Evolutionary conservation across 2,113 vertebrate genomes (phyloP).

Genomic region (Phoenicopterus ruber): DNA sequence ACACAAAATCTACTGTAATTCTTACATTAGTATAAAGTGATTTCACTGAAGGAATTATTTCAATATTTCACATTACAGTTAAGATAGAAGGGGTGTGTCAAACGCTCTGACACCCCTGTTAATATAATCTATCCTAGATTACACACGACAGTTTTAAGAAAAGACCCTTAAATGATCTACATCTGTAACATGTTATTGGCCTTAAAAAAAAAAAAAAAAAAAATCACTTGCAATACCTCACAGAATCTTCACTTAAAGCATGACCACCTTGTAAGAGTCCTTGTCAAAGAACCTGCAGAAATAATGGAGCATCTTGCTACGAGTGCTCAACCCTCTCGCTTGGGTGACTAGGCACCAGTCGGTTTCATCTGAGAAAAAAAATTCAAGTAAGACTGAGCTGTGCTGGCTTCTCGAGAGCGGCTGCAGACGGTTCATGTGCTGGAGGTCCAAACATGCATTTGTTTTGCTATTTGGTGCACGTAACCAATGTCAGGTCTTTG

Average conservation of each 20-base stretch:
- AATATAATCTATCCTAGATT: conserved; percentile 58
- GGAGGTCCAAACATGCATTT: conserved; percentile 85
- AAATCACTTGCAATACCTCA: conserved; percentile 54
- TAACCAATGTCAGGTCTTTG: conserved; percentile 82
- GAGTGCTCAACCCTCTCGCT: conserved; percentile 37
- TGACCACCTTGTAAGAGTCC: conserved; percentile 49
- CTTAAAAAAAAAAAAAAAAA: neutral
- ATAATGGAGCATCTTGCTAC: conserved; percentile 10
- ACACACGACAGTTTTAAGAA: conserved; percentile 70
- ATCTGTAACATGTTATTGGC: conserved; percentile 55
- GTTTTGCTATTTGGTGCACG: conserved; percentile 83
- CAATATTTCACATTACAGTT: conserved; percentile 77
- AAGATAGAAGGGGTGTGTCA: conserved; percentile 35
- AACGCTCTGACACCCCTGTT: neutral
- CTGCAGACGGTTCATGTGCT: conserved; percentile 72
- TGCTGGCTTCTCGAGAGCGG: neutral
- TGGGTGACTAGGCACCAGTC: conserved; percentile 36
- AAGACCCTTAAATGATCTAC: conserved; percentile 70
- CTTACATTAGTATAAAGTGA: conserved; percentile 63
- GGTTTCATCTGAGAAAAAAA: conserved; percentile 57
- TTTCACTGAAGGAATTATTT: conserved; percentile 69
- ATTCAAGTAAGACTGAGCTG: conserved; percentile 76
- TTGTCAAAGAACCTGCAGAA: conserved; percentile 61
- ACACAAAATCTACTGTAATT: conserved; percentile 58
- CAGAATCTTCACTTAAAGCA: conserved; percentile 58